Evolutionary conservation across 2,113 vertebrate genomes (phyloP), one percentile per base, ranked within the genome.

Genomic region (Castor canadensis): DNA sequence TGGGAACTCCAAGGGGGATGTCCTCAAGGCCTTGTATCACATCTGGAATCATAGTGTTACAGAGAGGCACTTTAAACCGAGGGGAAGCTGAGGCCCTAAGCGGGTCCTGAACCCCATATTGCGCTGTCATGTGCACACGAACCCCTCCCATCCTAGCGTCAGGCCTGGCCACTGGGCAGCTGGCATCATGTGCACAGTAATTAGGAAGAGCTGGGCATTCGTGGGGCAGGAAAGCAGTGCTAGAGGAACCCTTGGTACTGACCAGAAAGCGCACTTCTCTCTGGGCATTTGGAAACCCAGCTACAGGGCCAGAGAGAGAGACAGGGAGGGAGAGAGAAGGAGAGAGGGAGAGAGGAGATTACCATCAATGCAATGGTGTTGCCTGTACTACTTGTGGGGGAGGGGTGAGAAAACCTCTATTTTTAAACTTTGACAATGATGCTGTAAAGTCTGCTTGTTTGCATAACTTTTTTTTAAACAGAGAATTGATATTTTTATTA

Each of bases 401-500:
- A 90, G 49, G 4, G n/a, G 35, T 1, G 13, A 45, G 45, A 28
- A 43, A 0, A 11, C 43, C 28, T 56, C 13, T 77, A 1, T 85
- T 87, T 95, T 62, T 40, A 87, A 92, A 56, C 45, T 73, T 96
- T n/a, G 80, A 82, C 83, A 76, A 60, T 15, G 60, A 83, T 91
- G 54, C 86, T 79, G 15, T 47, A 72, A 38, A 87, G 43, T 62
- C 54, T 62, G 52, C 56, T 93, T 92, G 75, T 93, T 91, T 85
- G 85, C 24, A 72, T 73, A 94, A 49, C 66, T 77, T 20, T 66
- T 88, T 93, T 80, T 90, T 28, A 17, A 32, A 84, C 26, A 91
- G 45, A 93, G 35, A 93, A 81, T 30, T 60, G 66, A 8, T 96
- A 88, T 96, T 96, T 96, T 93, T 89, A 81, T 96, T 49, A 82